phyloP scores from a whole-genome alignment of 2,113 vertebrate genomes.

The Narcine bancroftii region DNA sequence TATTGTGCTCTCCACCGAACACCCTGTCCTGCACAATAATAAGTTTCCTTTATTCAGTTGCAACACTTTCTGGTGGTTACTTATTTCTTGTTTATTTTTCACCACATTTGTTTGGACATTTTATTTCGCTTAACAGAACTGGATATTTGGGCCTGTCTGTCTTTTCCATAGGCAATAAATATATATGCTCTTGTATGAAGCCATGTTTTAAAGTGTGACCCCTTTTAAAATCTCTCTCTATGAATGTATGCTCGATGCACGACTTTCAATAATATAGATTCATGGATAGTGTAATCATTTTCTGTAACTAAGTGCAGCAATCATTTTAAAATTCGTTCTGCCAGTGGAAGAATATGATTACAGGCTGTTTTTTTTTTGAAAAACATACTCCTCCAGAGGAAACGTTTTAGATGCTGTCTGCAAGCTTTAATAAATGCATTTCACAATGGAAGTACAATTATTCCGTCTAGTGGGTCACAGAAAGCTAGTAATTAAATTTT shows the following conservation, averaged over 20 bases:
- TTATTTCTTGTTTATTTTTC: neutral
- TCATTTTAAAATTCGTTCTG: slow-evolving; percentile 24
- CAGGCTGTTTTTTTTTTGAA: slow-evolving; percentile 37
- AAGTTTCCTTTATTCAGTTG: neutral
- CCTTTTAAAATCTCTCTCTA: neutral
- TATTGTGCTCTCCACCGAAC: too few relatives aligned
- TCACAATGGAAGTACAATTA: slow-evolving; percentile 36
- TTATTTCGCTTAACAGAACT: neutral
- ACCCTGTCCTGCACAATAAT: too few relatives aligned
- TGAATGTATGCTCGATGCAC: neutral
- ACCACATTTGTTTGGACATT: neutral
- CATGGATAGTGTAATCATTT: neutral
- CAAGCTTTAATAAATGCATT: slow-evolving; percentile 32
- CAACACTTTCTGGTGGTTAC: neutral
- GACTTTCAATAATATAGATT: neutral
- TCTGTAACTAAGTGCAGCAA: slow-evolving; percentile 9
- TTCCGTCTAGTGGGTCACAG: slow-evolving; percentile 26
- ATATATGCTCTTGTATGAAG: neutral
- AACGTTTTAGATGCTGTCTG: slow-evolving; percentile 34
- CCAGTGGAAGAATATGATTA: slow-evolving; percentile 33
- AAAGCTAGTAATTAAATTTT: slow-evolving; percentile 37
- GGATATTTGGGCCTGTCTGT: neutral
- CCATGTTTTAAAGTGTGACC: neutral
- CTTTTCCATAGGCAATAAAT: too few relatives aligned
- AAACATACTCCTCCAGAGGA: slow-evolving; percentile 29